Evolutionary conservation across 2,113 vertebrate genomes (phyloP), one percentile per base, ranked within the genome.

Genomic region (Apodemus sylvaticus): DNA sequence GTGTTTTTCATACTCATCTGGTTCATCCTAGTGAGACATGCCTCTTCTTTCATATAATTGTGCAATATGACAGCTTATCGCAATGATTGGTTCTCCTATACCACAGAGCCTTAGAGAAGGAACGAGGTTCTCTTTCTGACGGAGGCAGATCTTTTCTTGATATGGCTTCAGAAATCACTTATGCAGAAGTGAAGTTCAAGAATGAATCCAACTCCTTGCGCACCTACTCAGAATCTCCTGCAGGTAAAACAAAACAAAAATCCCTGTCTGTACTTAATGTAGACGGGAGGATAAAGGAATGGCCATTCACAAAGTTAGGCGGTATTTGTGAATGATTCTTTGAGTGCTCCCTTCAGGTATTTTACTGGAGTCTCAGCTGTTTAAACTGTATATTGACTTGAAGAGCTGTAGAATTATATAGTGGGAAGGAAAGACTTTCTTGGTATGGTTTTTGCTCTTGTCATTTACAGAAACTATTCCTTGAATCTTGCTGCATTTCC

Each of bases 141-240:
- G 45, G 90, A 96, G n/a, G 34, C 58, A 53, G 11, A 0, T 51
- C 20, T 90, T 29, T 66, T 91, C 6, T 68, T 78, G 76, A 29
- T 19, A 97, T 97, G 97, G 85, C 96, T 86, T 93, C 86, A 17
- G 97, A 97, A 81, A 48, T 95, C 85, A 97, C 94, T 24, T 97
- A 96, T 7, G 96, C 91, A 24, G 95, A 97, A 91, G 45, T 97
- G 81, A 95, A 0, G 7, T 89, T 97, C 89, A 53, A 94, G 39
- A 89, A 81, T 82, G 39, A 91, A 89, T 71, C 60, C 14, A 73
- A 66, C 14, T 70, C 64, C 7, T 89, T 89, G 45, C 76, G 13
- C n/a, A 31, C 10, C 64, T 20, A 55, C 19, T 48, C 90, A 89
- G 45, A 39, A n/a, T 51, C 88, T 85, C 42, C 55, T 85, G 31